phyloP scores from a whole-genome alignment of 2,888 invertebrate species.

The Psylliodes chrysocephalus region DNA sequence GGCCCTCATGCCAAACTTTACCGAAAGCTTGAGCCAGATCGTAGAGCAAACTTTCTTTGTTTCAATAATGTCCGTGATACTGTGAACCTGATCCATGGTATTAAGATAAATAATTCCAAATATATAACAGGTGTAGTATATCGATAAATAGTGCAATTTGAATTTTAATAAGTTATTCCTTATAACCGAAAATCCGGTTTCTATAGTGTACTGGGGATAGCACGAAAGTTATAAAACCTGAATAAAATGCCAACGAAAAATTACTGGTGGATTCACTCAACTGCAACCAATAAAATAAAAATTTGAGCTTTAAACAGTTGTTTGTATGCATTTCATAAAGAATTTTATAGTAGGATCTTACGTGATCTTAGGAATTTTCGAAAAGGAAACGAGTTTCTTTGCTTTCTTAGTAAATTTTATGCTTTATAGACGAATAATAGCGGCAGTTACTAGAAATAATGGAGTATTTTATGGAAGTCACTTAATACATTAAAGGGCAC shows the following conservation, averaged over 20 bases:
- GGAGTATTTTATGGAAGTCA: no score
- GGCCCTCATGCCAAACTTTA: no score
- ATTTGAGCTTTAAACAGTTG: slow-evolving; percentile 17
- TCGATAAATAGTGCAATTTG: slow-evolving; percentile 2
- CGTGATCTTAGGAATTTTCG: slow-evolving; percentile 9
- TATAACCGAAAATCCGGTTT: slow-evolving; percentile 6
- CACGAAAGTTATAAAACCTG: neutral
- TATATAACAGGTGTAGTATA: slow-evolving; percentile 3
- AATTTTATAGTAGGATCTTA: slow-evolving; percentile 13
- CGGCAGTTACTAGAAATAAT: neutral
- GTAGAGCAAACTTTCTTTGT: no score
- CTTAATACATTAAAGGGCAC: no score
- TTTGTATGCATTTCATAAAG: slow-evolving; percentile 18
- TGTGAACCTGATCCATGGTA: no score
- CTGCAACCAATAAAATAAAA: slow-evolving; percentile 18
- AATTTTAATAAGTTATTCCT: slow-evolving; percentile 16
- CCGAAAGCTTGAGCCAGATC: no score
- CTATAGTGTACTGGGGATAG: slow-evolving; percentile 7
- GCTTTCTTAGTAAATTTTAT: neutral
- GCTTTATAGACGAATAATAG: neutral
- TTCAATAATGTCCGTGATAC: no score
- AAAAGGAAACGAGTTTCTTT: neutral
- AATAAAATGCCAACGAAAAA: slow-evolving; percentile 15
- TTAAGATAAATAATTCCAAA: slow-evolving; percentile 6
- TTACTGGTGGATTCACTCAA: slow-evolving; percentile 14